Conservation (phyloP, 2,888 invertebrate genomes). For the Zygogramma bicolorata region DNA sequence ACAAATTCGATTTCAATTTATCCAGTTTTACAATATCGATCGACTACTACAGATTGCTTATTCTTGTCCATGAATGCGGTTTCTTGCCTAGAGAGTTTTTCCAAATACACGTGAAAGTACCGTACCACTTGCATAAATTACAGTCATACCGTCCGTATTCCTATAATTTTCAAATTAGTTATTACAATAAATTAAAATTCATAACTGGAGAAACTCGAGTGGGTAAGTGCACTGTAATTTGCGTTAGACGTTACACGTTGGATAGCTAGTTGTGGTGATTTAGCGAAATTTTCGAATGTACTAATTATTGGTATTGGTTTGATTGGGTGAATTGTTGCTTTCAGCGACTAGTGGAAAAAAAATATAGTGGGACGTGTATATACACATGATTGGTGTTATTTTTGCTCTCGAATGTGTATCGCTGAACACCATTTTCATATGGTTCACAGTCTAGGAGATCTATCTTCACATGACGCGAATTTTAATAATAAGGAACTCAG, state of each 20-base stretch:
- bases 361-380: no score
- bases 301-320: background rate
- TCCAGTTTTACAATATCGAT: no score
- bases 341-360: background rate
- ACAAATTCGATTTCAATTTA: no score
- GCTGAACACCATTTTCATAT: no score
- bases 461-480: no score
- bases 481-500: no score
- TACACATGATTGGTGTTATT: no score
- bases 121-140: constrained; percentile 11
- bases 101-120: background rate
- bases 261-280: background rate
- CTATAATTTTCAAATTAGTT: constrained; percentile 1
- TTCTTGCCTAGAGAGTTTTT: background rate
- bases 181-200: constrained; percentile 14
- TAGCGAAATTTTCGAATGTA: background rate
- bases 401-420: no score
- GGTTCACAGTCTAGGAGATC: no score
- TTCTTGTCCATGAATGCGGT: background rate
- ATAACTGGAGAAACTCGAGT: constrained; percentile 22
- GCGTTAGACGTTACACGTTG: no score
- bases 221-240: constrained; percentile 14
- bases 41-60: no score
- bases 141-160: background rate
- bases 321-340: background rate